Evolutionary conservation across 2,797 vertebrate genomes (phyloP).

Genomic region (Thripadectes ignobilis): DNA sequence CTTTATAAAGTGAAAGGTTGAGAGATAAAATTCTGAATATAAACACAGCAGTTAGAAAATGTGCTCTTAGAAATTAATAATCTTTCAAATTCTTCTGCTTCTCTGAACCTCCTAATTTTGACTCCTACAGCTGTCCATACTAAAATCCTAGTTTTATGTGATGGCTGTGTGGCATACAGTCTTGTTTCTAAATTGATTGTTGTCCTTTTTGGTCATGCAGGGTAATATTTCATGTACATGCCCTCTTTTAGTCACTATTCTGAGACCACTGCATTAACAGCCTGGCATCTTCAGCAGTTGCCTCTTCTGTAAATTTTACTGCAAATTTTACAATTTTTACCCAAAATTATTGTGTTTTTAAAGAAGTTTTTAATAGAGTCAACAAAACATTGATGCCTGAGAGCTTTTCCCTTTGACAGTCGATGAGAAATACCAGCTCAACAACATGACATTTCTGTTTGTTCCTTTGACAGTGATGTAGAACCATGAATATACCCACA

Average conservation of each 20-base stretch:
- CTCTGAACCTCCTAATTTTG: not conserved
- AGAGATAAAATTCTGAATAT: not conserved
- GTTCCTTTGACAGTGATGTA: not conserved
- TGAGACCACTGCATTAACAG: not conserved
- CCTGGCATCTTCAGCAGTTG: not conserved
- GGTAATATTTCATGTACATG: not conserved
- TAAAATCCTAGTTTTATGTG: not conserved
- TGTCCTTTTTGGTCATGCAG: not conserved
- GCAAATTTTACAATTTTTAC: not conserved
- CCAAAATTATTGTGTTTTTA: not conserved
- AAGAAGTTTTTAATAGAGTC: not conserved
- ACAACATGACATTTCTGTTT: not conserved
- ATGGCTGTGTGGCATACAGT: not conserved
- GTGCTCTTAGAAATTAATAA: not conserved
- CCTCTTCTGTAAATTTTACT: not conserved
- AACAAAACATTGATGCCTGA: not conserved
- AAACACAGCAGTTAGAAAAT: not conserved
- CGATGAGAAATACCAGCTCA: not conserved
- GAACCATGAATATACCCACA: not conserved
- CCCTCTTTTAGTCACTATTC: not conserved
- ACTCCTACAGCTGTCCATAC: not conserved
- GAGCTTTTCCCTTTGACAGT: not conserved
- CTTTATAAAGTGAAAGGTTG: not conserved
- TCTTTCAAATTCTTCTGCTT: not conserved
- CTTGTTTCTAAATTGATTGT: not conserved